Evolutionary conservation across 2,797 vertebrate genomes (phyloP).

Genomic region (Mycteria americana): DNA sequence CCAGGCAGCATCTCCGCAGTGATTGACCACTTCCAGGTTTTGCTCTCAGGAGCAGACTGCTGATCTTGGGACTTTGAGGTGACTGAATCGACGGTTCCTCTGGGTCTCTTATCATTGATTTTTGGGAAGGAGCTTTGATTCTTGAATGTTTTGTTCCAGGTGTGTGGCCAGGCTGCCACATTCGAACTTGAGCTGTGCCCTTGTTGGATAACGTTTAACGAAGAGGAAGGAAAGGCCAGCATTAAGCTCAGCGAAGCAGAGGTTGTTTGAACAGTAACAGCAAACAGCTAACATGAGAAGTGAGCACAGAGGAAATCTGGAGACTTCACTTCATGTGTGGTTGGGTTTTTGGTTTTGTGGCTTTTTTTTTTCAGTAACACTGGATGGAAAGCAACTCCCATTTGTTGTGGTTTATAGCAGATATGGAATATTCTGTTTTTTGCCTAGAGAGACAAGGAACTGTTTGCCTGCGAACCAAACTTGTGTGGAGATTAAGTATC

Average conservation of each 20-base stretch:
- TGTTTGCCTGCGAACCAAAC: not conserved
- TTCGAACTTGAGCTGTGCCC: not conserved
- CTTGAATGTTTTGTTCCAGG: not conserved
- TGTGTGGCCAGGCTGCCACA: rapidly evolving
- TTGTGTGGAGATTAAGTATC: not conserved
- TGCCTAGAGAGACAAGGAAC: not conserved
- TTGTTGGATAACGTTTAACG: not conserved
- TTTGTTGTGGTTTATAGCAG: not conserved
- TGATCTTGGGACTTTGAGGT: not conserved
- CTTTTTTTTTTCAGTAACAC: too few species aligned
- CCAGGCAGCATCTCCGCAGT: rapidly evolving
- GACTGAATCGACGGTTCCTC: not conserved
- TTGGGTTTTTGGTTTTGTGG: too few species aligned
- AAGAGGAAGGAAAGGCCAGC: not conserved
- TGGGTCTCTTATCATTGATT: not conserved
- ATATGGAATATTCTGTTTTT: not conserved
- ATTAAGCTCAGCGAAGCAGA: not conserved
- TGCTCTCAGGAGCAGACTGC: not conserved
- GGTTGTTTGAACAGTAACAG: not conserved
- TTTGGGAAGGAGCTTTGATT: not conserved
- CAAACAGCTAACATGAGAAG: not conserved
- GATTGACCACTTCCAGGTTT: not conserved
- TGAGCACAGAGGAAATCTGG: not conserved
- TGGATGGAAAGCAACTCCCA: not conserved
- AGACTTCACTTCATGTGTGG: rapidly evolving